These are phyloP conservation scores for Rhynchonema sp. DNA, from an alignment of 2,888 invertebrate species.

Conservation along the genomic window DNA sequence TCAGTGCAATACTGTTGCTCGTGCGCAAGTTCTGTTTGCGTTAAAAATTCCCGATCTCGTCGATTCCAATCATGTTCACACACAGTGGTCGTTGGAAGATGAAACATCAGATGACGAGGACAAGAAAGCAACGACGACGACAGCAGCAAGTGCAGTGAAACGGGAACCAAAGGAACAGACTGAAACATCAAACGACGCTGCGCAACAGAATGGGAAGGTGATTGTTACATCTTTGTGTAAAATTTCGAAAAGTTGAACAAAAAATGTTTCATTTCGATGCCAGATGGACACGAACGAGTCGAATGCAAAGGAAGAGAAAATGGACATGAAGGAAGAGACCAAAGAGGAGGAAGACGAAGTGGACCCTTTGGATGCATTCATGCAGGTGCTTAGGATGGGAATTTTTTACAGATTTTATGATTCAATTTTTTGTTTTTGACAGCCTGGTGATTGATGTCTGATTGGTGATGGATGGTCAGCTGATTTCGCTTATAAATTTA, in stretches of 20 bases:
- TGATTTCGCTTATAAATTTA: not conserved
- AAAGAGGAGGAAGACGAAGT: constrained; percentile 16
- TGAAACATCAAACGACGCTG: not conserved
- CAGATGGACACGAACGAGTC: constrained; percentile 12
- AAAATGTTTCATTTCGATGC: too few species aligned
- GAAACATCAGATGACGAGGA: constrained; percentile 41
- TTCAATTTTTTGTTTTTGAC: not conserved
- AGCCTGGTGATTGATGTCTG: not conserved
- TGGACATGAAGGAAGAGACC: constrained; percentile 16
- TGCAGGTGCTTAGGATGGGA: constrained; percentile 41
- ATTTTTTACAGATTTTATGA: not conserved
- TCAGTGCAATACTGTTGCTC: not conserved
- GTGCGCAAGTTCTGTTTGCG: not conserved
- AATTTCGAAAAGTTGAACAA: not conserved
- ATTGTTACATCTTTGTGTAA: too few species aligned
- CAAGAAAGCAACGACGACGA: not conserved
- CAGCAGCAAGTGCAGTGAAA: too few species aligned
- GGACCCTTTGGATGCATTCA: constrained; percentile 90
- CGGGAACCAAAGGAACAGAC: too few species aligned
- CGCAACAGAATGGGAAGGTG: not conserved
- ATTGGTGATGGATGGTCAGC: not conserved
- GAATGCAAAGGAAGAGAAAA: constrained; percentile 13
- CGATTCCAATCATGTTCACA: too few species aligned
- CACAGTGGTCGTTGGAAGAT: constrained; percentile 85
- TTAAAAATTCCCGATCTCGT: not conserved